These are phyloP conservation scores for Hydrolagus colliei DNA, from an alignment of 2,797 vertebrate species.

Conservation along the genomic window DNA sequence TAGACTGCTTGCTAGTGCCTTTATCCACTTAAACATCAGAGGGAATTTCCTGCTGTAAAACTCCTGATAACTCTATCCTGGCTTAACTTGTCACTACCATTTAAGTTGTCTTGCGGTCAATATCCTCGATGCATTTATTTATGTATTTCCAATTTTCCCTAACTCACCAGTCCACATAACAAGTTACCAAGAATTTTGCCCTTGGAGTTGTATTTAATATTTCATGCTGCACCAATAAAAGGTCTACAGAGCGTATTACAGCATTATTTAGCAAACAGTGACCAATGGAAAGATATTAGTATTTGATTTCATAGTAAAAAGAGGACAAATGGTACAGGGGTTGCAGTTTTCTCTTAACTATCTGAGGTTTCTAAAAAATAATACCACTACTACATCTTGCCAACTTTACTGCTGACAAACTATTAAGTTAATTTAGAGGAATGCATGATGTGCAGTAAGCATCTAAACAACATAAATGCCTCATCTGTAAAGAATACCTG, in stretches of 20 bases:
- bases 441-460: not conserved
- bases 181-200: too few relatives aligned
- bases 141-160: too few relatives aligned
- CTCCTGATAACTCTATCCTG: too few relatives aligned
- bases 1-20: too few relatives aligned
- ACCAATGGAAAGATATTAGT: not conserved
- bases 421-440: not conserved
- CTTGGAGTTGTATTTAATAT: too few relatives aligned
- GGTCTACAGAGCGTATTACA: not conserved
- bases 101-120: too few relatives aligned
- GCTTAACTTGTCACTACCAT: too few relatives aligned
- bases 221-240: not conserved
- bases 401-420: not conserved
- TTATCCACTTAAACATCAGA: too few relatives aligned
- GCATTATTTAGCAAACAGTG: not conserved
- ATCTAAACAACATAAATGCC: not conserved
- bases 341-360: not conserved
- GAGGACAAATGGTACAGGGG: not conserved
- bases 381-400: not conserved
- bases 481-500: not conserved
- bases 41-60: too few relatives aligned
- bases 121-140: too few relatives aligned
- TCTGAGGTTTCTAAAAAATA: not conserved
- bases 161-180: too few relatives aligned
- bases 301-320: not conserved